Percentiles rank a stretch among this genome's conserved stretches.
These are phyloP conservation scores for Abrostola tripartita DNA, from an alignment of 2,888 invertebrate species.

Conservation along the genomic window DNA sequence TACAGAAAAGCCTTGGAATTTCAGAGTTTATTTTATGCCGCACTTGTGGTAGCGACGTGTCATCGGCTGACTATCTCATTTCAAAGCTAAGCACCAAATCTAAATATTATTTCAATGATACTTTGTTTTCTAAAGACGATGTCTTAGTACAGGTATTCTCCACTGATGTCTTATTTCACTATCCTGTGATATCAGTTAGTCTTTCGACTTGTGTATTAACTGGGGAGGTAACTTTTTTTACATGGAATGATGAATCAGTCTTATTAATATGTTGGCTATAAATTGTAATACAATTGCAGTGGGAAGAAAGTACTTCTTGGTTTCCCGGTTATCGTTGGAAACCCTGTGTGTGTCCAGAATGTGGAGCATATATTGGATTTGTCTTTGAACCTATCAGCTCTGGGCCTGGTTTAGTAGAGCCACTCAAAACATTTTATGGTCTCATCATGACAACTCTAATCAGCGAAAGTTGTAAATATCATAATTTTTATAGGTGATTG, in stretches of 20 bases:
- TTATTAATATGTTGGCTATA: not conserved
- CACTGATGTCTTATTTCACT: slow-evolving; percentile 64
- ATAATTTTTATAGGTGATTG: slow-evolving; percentile 40
- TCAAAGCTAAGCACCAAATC: slow-evolving; percentile 64
- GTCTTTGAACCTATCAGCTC: slow-evolving; percentile 78
- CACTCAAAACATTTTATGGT: slow-evolving; percentile 66
- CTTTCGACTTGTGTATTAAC: slow-evolving; percentile 66
- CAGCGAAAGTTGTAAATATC: slow-evolving; percentile 77
- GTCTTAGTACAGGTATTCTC: slow-evolving; percentile 70
- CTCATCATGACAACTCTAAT: slow-evolving; percentile 70
- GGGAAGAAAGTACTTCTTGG: slow-evolving; percentile 87
- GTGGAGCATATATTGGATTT: slow-evolving; percentile 88
- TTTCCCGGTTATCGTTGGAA: slow-evolving; percentile 89
- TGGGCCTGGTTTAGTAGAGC: slow-evolving; percentile 39
- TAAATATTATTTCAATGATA: slow-evolving; percentile 66
- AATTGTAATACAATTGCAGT: slow-evolving; percentile 71
- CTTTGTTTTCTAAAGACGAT: slow-evolving; percentile 66
- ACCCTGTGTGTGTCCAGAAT: slow-evolving; percentile 87
- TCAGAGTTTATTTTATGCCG: slow-evolving; percentile 75
- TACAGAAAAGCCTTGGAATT: slow-evolving; percentile 27
- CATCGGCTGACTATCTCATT: slow-evolving; percentile 63
- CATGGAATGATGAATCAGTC: not conserved
- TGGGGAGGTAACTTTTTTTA: slow-evolving; percentile 69
- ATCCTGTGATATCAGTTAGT: slow-evolving; percentile 67
- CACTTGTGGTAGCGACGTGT: slow-evolving; percentile 68